Evolutionary conservation across 2,888 invertebrate genomes (phyloP).

Genomic region (Chromoteleia sp.): DNA sequence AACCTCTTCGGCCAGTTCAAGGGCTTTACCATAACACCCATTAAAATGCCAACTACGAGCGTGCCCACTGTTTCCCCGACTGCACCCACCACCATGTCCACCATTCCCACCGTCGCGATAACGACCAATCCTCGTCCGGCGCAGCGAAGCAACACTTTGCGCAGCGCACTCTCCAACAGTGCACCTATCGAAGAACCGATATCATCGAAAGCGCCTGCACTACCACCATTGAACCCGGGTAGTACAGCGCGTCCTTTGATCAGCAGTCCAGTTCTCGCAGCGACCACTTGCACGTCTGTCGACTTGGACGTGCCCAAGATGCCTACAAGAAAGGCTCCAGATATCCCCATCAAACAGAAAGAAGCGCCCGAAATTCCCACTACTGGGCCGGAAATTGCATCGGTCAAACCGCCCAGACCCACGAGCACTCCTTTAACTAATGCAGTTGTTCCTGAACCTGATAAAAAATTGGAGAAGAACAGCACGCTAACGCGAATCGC

Average conservation of each 20-base stretch:
- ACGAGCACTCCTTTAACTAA: slow-evolving; percentile 77
- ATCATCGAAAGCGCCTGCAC: slow-evolving; percentile 84
- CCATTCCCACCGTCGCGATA: slow-evolving; percentile 85
- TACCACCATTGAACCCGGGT: slow-evolving; percentile 88
- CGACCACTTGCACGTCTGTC: slow-evolving; percentile 92
- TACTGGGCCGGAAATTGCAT: slow-evolving; percentile 35
- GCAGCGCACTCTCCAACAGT: slow-evolving; percentile 65
- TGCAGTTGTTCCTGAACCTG: slow-evolving; percentile 72
- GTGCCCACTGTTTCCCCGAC: slow-evolving; percentile 87
- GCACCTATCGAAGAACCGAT: slow-evolving; percentile 52
- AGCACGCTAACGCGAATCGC: slow-evolving; percentile 90
- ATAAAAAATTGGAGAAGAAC: slow-evolving; percentile 82
- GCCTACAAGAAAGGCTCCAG: slow-evolving; percentile 86
- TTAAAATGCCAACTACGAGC: slow-evolving; percentile 81
- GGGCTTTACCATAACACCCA: slow-evolving; percentile 92
- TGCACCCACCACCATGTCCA: slow-evolving; percentile 83
- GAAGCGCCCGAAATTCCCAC: slow-evolving; percentile 85
- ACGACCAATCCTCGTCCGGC: slow-evolving; percentile 79
- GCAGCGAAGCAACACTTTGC: slow-evolving; percentile 74
- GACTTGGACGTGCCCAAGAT: slow-evolving; percentile 88
- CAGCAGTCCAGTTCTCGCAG: slow-evolving; percentile 92
- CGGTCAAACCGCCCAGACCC: slow-evolving; percentile 74
- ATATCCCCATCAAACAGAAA: slow-evolving; percentile 86
- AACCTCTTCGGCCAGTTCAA: slow-evolving; percentile 94
- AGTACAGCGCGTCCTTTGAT: slow-evolving; percentile 90